Percentiles rank a stretch among this genome's conserved stretches.
Conservation (phyloP, 2,888 invertebrate genomes). For the Cotesia congregata region DNA sequence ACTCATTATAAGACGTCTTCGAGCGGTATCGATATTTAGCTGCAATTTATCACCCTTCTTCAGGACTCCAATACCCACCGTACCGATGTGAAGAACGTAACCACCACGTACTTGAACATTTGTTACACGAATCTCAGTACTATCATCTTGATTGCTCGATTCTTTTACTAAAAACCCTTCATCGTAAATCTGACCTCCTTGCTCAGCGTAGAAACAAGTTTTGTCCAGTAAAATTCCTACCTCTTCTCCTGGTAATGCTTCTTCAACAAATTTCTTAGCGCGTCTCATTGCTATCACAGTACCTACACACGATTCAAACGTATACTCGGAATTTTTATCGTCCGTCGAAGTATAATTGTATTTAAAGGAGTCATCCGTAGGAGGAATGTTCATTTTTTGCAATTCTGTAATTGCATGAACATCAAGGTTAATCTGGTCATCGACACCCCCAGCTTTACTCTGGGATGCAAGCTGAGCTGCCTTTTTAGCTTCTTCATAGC, state of each 20-base stretch:
- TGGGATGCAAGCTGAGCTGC: constrained; percentile 91
- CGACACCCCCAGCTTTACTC: constrained; percentile 84
- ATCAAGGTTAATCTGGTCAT: constrained; percentile 90
- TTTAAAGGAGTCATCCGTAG: constrained; percentile 93
- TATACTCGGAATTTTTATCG: constrained; percentile 81
- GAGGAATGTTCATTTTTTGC: constrained; percentile 80
- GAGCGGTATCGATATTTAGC: constrained; percentile 85
- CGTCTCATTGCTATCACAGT: constrained; percentile 86
- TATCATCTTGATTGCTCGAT: constrained; percentile 74
- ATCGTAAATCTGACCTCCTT: constrained; percentile 98
- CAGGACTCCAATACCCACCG: constrained; percentile 83
- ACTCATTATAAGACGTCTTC: constrained; percentile 95
- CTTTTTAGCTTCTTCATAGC: constrained; percentile 94
- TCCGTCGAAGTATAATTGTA: constrained; percentile 84
- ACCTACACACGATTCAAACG: constrained; percentile 80
- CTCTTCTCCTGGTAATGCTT: constrained; percentile 86
- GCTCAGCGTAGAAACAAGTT: constrained; percentile 98
- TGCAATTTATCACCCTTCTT: constrained; percentile 88
- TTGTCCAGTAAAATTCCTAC: constrained; percentile 92
- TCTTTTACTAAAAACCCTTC: constrained; percentile 90
- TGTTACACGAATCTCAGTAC: constrained; percentile 91
- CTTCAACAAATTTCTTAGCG: constrained; percentile 87
- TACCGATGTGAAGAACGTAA: constrained; percentile 94
- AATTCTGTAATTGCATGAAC: constrained; percentile 95
- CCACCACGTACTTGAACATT: constrained; percentile 96